Evolutionary conservation across 92 coral and sea anemone genomes (phyloP).

Genomic region (Bergia sp.): DNA sequence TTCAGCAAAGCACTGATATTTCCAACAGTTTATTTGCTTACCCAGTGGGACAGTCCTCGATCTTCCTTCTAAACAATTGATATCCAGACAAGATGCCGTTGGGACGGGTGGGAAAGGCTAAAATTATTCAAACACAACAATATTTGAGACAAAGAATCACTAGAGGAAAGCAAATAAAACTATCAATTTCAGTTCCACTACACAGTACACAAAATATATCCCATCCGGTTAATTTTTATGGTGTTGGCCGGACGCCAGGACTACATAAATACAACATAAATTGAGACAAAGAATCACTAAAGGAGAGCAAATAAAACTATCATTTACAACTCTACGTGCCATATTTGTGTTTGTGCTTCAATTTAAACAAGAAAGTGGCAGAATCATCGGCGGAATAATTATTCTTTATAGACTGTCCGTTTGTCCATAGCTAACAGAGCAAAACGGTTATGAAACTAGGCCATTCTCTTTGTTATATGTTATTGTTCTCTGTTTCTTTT

Average conservation of each 20-base stretch:
- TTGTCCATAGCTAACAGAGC: neutral
- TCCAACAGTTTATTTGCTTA: constrained; percentile 11
- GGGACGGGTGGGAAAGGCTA: constrained; percentile 85
- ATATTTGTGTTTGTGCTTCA: neutral
- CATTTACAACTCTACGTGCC: neutral
- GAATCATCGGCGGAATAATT: neutral
- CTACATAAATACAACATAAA: neutral
- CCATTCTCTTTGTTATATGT: no score
- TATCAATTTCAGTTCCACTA: no score
- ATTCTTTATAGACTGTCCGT: neutral
- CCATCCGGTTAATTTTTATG: no score
- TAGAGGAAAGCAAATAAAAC: neutral
- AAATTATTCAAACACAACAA: neutral
- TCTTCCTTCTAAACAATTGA: constrained; percentile 73
- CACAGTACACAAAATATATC: no score
- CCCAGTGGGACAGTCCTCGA: constrained; percentile 82
- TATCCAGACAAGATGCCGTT: constrained; percentile 81
- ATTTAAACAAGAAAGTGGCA: neutral
- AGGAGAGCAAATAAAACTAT: neutral
- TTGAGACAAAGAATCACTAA: neutral
- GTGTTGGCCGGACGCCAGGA: no score
- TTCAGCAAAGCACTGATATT: no score
- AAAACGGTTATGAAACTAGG: no score
- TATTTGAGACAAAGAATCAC: neutral
- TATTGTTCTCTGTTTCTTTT: no score